Percentiles rank a stretch among this genome's conserved stretches.
Conservation (phyloP, 1,140 invertebrate genomes). For the silkworm (Bombyx mori) region DNA sequence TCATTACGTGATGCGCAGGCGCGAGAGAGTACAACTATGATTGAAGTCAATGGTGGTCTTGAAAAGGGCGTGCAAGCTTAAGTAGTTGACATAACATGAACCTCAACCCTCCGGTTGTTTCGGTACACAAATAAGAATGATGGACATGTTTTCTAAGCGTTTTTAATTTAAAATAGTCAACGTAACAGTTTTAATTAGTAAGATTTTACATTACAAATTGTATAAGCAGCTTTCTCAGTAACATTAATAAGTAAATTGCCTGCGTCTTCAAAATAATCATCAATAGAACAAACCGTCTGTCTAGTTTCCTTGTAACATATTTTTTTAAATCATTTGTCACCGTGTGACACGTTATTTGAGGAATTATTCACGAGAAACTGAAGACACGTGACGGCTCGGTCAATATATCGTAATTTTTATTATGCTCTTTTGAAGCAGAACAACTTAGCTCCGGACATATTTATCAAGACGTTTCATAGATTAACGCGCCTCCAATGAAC, state of each 20-base stretch:
- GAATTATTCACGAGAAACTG: conserved; percentile 39
- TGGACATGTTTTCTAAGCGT: too few relatives aligned
- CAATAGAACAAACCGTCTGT: conserved; percentile 7
- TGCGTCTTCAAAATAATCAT: too few relatives aligned
- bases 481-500: conserved; percentile 31
- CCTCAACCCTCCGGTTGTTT: conserved; percentile 3
- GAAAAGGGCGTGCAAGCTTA: conserved; percentile 62
- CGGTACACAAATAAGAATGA: too few relatives aligned
- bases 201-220: too few relatives aligned
- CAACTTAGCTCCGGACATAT: conserved; percentile 30
- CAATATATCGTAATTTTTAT: conserved; percentile 59
- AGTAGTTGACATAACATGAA: conserved; percentile 38
- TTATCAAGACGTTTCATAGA: conserved; percentile 43
- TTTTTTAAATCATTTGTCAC: conserved; percentile 38
- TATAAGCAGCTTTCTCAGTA: too few relatives aligned
- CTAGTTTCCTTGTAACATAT: conserved; percentile 30
- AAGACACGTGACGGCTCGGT: conserved; percentile 40
- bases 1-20: conserved; percentile 44
- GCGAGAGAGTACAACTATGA: conserved; percentile 30
- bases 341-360: conserved; percentile 22
- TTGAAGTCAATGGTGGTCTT: conserved; percentile 61
- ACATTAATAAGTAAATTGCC: too few relatives aligned
- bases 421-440: conserved; percentile 50
- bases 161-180: too few relatives aligned
- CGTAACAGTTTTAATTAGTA: too few relatives aligned